Conservation (phyloP, 2,888 invertebrate species). For the Caenorhabditis sp. region DNA sequence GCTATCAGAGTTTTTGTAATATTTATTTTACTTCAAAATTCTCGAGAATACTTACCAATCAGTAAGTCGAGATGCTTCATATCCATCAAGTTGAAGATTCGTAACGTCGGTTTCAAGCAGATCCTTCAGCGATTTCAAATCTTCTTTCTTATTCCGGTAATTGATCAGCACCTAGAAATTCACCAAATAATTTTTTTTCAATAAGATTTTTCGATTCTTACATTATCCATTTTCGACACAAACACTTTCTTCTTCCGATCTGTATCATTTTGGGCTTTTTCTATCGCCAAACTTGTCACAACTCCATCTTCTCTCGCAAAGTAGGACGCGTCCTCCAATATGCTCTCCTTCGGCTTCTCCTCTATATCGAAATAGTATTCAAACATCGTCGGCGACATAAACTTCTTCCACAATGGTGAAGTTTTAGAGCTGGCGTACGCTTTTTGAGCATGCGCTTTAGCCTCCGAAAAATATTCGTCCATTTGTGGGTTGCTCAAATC, state of each 20-base stretch:
- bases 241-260: conserved; percentile 28
- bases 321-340: background rate
- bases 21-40: too few relatives aligned
- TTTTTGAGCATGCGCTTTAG: background rate
- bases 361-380: background rate
- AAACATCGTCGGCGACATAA: background rate
- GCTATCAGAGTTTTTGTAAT: background rate
- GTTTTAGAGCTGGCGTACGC: background rate
- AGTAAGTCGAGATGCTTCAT: background rate
- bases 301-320: conserved; percentile 38
- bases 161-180: too few relatives aligned
- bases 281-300: conserved; percentile 20
- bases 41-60: background rate
- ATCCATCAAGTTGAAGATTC: background rate
- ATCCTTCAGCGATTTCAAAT: too few relatives aligned
- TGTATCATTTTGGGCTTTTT: conserved; percentile 22
- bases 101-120: too few relatives aligned
- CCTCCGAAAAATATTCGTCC: background rate
- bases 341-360: background rate
- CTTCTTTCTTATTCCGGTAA: too few relatives aligned
- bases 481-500: background rate
- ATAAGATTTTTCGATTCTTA: background rate
- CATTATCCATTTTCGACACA: conserved; percentile 30
- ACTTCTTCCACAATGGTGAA: background rate
- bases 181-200: too few relatives aligned